Conservation (phyloP, 2,113 vertebrate genomes). For the Gila orcuttii region DNA sequence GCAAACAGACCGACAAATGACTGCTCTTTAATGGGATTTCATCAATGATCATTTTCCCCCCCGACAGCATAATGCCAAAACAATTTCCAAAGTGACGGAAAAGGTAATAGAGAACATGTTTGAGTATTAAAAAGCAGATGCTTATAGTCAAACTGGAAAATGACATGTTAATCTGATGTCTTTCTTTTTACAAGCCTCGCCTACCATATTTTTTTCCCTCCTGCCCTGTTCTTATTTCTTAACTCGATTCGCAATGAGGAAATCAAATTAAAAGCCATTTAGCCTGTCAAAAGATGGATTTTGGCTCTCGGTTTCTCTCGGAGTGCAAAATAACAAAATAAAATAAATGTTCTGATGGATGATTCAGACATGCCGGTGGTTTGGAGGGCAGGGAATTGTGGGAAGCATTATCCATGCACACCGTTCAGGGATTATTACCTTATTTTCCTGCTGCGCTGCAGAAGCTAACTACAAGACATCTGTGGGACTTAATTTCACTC, state of each 20-base stretch:
- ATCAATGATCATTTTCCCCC: slow-evolving; percentile 37
- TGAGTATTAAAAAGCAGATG: not conserved
- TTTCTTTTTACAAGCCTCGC: slow-evolving; percentile 19
- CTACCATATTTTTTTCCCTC: slow-evolving; percentile 27
- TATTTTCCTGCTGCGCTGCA: slow-evolving; percentile 24
- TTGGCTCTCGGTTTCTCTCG: slow-evolving; percentile 27
- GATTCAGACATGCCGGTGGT: slow-evolving; percentile 37
- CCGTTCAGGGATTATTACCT: slow-evolving; percentile 22
- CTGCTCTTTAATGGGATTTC: slow-evolving; percentile 42
- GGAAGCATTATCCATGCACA: slow-evolving; percentile 24
- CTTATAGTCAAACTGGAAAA: slow-evolving; percentile 31
- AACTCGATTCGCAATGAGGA: slow-evolving; percentile 64
- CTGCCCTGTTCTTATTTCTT: slow-evolving; percentile 56
- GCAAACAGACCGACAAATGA: not conserved
- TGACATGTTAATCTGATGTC: slow-evolving; percentile 32
- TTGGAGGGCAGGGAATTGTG: slow-evolving; percentile 32
- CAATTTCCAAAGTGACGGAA: slow-evolving; percentile 30
- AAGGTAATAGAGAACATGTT: slow-evolving; percentile 27
- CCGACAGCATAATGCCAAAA: slow-evolving; percentile 42
- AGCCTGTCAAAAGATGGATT: slow-evolving; percentile 66
- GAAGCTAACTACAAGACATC: slow-evolving; percentile 25
- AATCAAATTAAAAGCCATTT: slow-evolving; percentile 72
- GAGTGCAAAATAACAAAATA: slow-evolving; percentile 41
- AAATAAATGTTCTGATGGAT: slow-evolving; percentile 38
- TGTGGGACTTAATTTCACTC: slow-evolving; percentile 24